phyloP scores from a whole-genome alignment of 2,888 invertebrate genomes.

The Apodemia duryi region DNA sequence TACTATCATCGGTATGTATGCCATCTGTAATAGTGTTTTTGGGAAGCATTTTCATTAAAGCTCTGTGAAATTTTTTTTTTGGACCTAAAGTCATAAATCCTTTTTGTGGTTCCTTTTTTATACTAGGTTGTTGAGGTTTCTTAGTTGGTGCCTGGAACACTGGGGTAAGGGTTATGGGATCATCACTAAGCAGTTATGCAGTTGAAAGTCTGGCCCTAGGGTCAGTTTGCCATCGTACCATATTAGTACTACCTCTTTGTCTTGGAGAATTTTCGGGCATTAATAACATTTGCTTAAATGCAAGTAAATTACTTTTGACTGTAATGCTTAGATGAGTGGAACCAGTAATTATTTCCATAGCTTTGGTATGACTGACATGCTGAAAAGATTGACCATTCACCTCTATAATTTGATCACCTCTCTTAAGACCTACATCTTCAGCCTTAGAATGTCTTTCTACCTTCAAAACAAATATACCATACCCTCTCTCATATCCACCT shows the following conservation, averaged over 20 bases:
- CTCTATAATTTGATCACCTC: conserved; percentile 98
- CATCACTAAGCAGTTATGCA: conserved; percentile 82
- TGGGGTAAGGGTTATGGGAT: conserved; percentile 64
- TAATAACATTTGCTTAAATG: conserved; percentile 84
- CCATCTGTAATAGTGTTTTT: conserved; percentile 88
- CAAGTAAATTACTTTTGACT: conserved; percentile 97
- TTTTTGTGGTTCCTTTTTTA: conserved; percentile 83
- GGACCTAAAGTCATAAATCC: conserved; percentile 95
- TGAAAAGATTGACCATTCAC: conserved; percentile 98
- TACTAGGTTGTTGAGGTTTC: conserved; percentile 76
- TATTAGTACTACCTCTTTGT: conserved; percentile 83
- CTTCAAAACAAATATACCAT: conserved; percentile 96
- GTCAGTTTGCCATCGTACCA: conserved; percentile 83
- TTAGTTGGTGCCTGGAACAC: conserved; percentile 77
- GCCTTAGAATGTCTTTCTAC: conserved; percentile 96
- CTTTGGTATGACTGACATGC: conserved; percentile 93
- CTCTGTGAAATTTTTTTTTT: conserved; percentile 90
- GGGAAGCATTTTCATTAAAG: conserved; percentile 91
- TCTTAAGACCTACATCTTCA: conserved; percentile 96
- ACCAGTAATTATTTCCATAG: conserved; percentile 94
- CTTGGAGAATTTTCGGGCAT: conserved; percentile 90
- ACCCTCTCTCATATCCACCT: conserved; percentile 95
- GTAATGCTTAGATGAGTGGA: conserved; percentile 98
- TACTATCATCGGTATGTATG: conserved; percentile 83
- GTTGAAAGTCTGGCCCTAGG: conserved; percentile 89